phyloP scores from a whole-genome alignment of 2,888 invertebrate species.

The Mystacides longicornis region DNA sequence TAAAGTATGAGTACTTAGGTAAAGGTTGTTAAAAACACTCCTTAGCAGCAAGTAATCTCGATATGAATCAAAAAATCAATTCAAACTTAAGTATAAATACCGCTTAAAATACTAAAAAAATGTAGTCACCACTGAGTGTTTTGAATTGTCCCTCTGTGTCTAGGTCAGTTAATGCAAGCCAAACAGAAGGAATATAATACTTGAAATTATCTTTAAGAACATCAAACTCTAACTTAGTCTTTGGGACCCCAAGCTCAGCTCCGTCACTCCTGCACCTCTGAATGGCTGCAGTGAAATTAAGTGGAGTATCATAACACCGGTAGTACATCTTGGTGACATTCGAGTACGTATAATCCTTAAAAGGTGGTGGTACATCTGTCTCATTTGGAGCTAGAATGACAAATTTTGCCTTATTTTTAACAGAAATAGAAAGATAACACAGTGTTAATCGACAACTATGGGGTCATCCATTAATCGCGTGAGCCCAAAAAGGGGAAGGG shows the following conservation, averaged over 20 bases:
- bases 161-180: conserved; percentile 10
- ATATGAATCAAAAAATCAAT: too few species aligned
- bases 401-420: too few species aligned
- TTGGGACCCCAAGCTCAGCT: conserved; percentile 8
- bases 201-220: neutral
- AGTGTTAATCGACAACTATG: too few species aligned
- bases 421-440: too few species aligned
- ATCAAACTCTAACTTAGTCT: neutral
- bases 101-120: too few species aligned
- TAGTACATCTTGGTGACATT: conserved; percentile 3
- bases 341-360: conserved; percentile 11
- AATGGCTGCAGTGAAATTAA: conserved; percentile 11
- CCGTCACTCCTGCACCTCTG: conserved; percentile 12
- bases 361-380: neutral
- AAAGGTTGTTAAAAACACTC: too few species aligned
- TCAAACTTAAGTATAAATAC: too few species aligned
- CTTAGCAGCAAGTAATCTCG: too few species aligned
- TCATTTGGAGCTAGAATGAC: too few species aligned
- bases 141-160: conserved; percentile 18
- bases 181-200: neutral
- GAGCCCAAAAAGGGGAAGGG: too few species aligned
- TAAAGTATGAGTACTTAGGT: too few species aligned
- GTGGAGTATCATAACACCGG: conserved; percentile 1
- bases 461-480: too few species aligned
- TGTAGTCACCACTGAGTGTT: conserved; percentile 14